A percentile compares a stretch with the other conserved stretches of the same genome.
These are phyloP conservation scores for Phalacrocorax pelagicus DNA, from an alignment of 2,113 vertebrate genomes.

Conservation along the genomic window DNA sequence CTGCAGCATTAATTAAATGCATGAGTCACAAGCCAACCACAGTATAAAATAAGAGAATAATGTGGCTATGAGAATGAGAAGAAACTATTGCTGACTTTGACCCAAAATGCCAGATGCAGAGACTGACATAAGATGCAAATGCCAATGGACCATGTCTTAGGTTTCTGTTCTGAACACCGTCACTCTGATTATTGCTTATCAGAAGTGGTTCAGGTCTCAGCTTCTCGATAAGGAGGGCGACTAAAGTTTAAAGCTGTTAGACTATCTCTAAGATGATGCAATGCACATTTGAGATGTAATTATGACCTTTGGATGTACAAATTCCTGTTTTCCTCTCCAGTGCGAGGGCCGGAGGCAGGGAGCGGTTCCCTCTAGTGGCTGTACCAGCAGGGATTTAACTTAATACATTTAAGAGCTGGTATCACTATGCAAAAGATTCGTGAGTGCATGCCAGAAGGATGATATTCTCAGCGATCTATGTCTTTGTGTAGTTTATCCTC, in stretches of 20 bases:
- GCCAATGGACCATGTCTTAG: background rate
- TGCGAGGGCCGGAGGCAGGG: background rate
- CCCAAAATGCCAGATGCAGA: background rate
- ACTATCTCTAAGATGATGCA: background rate
- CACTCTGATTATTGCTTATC: background rate
- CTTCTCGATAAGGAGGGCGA: background rate
- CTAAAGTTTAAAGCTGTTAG: slow-evolving; percentile 19
- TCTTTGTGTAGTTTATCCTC: background rate
- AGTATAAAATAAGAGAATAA: background rate
- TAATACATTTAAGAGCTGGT: fast-evolving
- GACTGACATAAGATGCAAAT: background rate
- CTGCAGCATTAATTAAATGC: background rate
- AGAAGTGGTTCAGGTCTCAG: background rate
- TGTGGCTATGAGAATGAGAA: background rate
- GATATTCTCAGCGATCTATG: background rate
- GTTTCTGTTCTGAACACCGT: background rate
- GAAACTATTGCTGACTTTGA: slow-evolving; percentile 4
- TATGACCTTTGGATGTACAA: slow-evolving; percentile 20
- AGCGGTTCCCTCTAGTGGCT: slow-evolving; percentile 58
- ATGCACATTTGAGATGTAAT: background rate
- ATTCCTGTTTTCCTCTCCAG: background rate
- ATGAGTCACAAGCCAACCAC: background rate
- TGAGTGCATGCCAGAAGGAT: fast-evolving
- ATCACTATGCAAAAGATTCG: background rate
- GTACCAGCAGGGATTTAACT: background rate